Evolutionary conservation across 2,888 invertebrate genomes (phyloP).

Genomic region (Drosophila parthenogenetica): DNA sequence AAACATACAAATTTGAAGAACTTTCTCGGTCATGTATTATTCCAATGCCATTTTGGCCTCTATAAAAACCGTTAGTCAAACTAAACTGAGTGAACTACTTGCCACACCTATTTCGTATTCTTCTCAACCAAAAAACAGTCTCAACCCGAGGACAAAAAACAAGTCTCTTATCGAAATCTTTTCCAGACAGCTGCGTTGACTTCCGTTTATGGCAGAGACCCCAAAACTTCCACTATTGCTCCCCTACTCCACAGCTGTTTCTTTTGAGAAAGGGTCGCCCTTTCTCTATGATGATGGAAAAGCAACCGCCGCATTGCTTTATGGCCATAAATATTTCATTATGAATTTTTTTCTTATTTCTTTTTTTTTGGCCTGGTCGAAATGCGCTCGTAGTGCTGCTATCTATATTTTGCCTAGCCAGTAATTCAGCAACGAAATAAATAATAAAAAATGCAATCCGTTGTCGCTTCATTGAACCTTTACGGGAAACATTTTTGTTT

Average conservation of each 20-base stretch:
- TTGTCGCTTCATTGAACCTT: constrained; percentile 72
- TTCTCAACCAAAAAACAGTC: neutral
- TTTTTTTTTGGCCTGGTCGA: constrained; percentile 24
- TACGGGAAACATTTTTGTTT: constrained; percentile 58
- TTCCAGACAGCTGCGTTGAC: constrained; percentile 77
- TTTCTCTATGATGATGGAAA: constrained; percentile 67
- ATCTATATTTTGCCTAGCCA: constrained; percentile 55
- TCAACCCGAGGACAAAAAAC: constrained; percentile 43
- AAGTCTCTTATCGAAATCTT: constrained; percentile 76
- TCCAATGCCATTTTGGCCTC: constrained; percentile 9
- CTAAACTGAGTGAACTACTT: constrained; percentile 35
- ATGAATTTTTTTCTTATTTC: constrained; percentile 63
- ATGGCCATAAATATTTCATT: constrained; percentile 80
- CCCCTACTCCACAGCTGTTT: neutral
- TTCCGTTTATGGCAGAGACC: constrained; percentile 64
- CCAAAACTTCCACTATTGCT: constrained; percentile 12
- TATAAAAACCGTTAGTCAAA: constrained; percentile 32
- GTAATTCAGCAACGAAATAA: constrained; percentile 65
- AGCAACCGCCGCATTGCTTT: constrained; percentile 73
- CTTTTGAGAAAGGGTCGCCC: constrained; percentile 44
- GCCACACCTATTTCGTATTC: constrained; percentile 16
- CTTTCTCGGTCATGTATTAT: constrained; percentile 44
- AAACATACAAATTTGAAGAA: neutral
- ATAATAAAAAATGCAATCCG: constrained; percentile 81
- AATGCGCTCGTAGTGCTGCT: constrained; percentile 67